Conservation (phyloP, 2,797 vertebrate species). For the Parotocinclus haroldoi region DNA sequence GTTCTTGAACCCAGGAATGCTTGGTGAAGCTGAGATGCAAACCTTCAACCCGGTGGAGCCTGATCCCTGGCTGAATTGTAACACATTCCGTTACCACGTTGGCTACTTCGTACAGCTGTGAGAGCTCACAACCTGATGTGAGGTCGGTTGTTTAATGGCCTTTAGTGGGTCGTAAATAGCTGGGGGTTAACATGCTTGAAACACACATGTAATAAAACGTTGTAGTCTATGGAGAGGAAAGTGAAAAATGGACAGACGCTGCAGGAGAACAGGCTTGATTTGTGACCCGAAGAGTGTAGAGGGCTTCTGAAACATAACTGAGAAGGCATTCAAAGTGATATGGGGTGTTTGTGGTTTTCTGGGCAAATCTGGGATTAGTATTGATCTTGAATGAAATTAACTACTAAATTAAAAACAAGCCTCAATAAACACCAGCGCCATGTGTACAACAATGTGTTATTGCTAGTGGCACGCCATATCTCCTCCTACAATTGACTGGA, state of each 20-base stretch:
- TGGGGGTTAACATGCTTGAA: slow-evolving; percentile 46
- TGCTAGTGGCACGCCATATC: too few relatives aligned
- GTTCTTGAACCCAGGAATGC: too few relatives aligned
- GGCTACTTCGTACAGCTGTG: slow-evolving; percentile 52
- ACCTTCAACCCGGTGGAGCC: not conserved
- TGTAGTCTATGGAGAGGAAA: slow-evolving; percentile 21
- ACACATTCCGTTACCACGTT: not conserved
- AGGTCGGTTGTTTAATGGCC: slow-evolving; percentile 52
- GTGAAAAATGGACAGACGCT: slow-evolving; percentile 27
- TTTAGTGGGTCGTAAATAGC: slow-evolving; percentile 56
- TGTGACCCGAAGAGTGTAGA: not conserved
- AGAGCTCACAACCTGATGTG: slow-evolving; percentile 47
- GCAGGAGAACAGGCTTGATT: slow-evolving; percentile 14
- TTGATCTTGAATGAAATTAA: slow-evolving; percentile 38
- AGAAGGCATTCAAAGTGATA: not conserved
- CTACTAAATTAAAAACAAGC: slow-evolving; percentile 33
- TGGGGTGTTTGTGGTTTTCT: not conserved
- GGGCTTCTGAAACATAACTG: not conserved
- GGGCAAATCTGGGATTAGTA: slow-evolving; percentile 25
- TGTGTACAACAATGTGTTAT: slow-evolving; percentile 1
- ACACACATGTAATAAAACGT: slow-evolving; percentile 26
- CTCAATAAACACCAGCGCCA: slow-evolving; percentile 25
- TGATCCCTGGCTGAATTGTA: not conserved
- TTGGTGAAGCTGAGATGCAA: too few relatives aligned
- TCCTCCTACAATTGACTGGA: too few relatives aligned